These are phyloP conservation scores for Dinothrombium tinctorium DNA, from an alignment of 1,140 invertebrate species.

Conservation along the genomic window DNA sequence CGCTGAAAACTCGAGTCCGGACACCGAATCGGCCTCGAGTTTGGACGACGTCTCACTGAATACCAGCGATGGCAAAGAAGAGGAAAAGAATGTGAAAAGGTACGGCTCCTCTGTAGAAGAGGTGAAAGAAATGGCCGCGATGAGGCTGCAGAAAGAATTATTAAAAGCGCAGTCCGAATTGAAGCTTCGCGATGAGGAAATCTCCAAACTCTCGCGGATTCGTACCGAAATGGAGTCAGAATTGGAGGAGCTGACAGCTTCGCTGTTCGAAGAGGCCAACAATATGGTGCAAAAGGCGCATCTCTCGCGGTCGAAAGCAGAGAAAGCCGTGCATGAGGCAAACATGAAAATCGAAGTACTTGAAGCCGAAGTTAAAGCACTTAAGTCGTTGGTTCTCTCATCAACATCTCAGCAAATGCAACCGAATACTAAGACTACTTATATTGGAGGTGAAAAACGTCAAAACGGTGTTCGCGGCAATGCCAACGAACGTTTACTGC, in stretches of 20 bases:
- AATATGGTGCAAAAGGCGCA: slow-evolving; percentile 61
- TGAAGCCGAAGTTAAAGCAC: slow-evolving; percentile 48
- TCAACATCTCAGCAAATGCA: too few species aligned
- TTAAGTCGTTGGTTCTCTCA: slow-evolving; percentile 54
- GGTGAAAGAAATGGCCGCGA: neutral
- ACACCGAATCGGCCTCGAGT: neutral
- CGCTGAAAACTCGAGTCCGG: neutral
- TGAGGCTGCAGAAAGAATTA: neutral
- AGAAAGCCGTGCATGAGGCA: slow-evolving; percentile 43
- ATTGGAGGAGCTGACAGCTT: slow-evolving; percentile 55
- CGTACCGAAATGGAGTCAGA: slow-evolving; percentile 49
- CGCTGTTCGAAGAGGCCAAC: slow-evolving; percentile 65
- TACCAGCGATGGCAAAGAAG: neutral
- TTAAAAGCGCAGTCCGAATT: slow-evolving; percentile 25
- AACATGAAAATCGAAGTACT: slow-evolving; percentile 54
- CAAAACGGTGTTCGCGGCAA: too few species aligned
- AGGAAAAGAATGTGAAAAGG: neutral
- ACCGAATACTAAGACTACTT: too few species aligned
- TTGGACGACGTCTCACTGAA: neutral
- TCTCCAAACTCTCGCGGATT: slow-evolving; percentile 39
- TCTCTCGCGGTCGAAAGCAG: slow-evolving; percentile 40
- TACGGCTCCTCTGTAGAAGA: neutral
- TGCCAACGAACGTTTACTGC: neutral
- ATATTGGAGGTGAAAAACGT: too few species aligned
- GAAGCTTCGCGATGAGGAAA: slow-evolving; percentile 44